These are phyloP conservation scores for Xiphorhynchus erythropygius DNA, from an alignment of 2,797 vertebrate species.

Conservation along the genomic window DNA sequence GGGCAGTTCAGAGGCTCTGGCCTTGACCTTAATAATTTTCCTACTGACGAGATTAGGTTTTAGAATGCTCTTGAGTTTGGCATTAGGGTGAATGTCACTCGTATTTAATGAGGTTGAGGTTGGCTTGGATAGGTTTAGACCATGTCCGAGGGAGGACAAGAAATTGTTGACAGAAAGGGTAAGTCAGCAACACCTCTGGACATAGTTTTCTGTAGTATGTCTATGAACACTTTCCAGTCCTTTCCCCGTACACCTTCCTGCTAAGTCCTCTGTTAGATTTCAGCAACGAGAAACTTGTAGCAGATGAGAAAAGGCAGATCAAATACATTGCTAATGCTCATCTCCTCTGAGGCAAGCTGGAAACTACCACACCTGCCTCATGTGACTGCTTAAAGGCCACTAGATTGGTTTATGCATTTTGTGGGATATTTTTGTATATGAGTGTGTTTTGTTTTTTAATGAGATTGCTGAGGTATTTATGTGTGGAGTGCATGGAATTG, in stretches of 20 bases:
- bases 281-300: neutral
- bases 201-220: neutral
- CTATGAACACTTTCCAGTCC: neutral
- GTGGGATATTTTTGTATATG: neutral
- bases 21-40: neutral
- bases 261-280: neutral
- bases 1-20: neutral
- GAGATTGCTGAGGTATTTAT: neutral
- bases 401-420: neutral
- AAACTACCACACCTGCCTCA: neutral
- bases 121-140: neutral
- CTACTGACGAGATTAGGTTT: neutral
- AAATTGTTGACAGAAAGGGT: neutral
- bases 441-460: fast-evolving
- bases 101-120: neutral
- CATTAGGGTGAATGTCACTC: neutral
- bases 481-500: neutral
- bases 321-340: neutral
- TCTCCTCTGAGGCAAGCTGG: neutral
- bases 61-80: neutral
- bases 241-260: neutral
- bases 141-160: neutral
- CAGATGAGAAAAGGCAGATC: neutral
- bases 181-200: neutral
- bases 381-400: neutral